These are phyloP conservation scores for Triplophysa tibetana DNA, from an alignment of 2,113 vertebrate genomes.

Conservation along the genomic window DNA sequence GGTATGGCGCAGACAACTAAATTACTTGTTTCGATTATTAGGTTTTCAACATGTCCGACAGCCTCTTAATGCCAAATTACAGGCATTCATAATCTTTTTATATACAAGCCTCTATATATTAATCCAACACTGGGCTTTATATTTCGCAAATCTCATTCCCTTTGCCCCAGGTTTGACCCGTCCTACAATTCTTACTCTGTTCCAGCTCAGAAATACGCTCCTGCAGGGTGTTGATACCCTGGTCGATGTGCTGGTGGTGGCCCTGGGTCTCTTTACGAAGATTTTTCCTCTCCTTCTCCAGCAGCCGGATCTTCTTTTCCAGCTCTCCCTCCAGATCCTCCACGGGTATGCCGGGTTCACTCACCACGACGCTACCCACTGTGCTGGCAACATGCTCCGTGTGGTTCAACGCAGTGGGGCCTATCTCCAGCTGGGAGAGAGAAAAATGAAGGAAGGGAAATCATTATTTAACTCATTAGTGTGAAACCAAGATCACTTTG, in stretches of 20 bases:
- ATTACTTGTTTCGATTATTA: too few species aligned
- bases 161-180: neutral
- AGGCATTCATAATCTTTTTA: neutral
- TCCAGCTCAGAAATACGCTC: constrained; percentile 86
- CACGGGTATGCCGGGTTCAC: constrained; percentile 80
- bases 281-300: constrained; percentile 88
- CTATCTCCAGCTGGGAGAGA: constrained; percentile 75
- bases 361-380: constrained; percentile 56
- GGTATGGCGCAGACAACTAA: too few species aligned
- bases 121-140: neutral
- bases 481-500: neutral
- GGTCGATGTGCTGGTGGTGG: constrained; percentile 85
- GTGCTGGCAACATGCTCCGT: constrained; percentile 61
- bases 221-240: constrained; percentile 84
- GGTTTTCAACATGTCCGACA: neutral
- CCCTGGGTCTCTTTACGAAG: constrained; percentile 77
- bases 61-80: neutral
- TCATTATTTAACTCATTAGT: neutral
- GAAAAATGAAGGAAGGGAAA: neutral
- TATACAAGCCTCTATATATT: neutral
- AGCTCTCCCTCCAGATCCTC: constrained; percentile 92
- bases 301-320: constrained; percentile 86
- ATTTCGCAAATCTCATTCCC: neutral
- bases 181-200: constrained; percentile 79
- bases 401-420: constrained; percentile 76